Evolutionary conservation across 2,888 invertebrate species (phyloP).

Genomic region (Macaria notata): DNA sequence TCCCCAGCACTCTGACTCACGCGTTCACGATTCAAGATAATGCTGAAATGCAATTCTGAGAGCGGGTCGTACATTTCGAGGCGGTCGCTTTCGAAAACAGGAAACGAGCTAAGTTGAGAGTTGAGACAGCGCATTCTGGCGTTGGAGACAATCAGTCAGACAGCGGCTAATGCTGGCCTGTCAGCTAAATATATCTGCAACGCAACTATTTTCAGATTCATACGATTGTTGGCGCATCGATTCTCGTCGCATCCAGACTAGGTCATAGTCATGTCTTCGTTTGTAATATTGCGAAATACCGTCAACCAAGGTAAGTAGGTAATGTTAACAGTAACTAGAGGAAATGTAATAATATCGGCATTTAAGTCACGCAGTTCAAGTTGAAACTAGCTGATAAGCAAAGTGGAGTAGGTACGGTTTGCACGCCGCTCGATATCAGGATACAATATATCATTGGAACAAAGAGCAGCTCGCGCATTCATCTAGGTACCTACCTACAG

Average conservation of each 20-base stretch:
- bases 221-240: conserved; percentile 2
- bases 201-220: conserved; percentile 14
- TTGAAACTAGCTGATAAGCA: conserved; percentile 8
- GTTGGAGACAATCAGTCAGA: conserved; percentile 22
- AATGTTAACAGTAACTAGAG: not conserved
- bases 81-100: conserved; percentile 5
- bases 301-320: not conserved
- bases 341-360: conserved; percentile 1
- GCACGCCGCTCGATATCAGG: conserved; percentile 32
- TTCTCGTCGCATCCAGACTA: not conserved
- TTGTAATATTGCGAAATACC: not conserved
- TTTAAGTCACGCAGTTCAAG: not conserved
- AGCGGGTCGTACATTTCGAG: not conserved
- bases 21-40: conserved; percentile 9
- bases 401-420: not conserved
- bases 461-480: conserved; percentile 25
- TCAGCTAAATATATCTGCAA: conserved; percentile 26
- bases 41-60: conserved; percentile 8
- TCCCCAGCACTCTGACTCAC: conserved; percentile 8
- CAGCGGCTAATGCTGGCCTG: conserved; percentile 9
- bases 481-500: conserved; percentile 15
- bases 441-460: conserved; percentile 33
- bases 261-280: not conserved
- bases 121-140: conserved; percentile 8
- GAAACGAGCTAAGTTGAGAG: conserved; percentile 10